Evolutionary conservation across 2,113 vertebrate species (phyloP).

Genomic region (Dicerorhinus sumatrensis): DNA sequence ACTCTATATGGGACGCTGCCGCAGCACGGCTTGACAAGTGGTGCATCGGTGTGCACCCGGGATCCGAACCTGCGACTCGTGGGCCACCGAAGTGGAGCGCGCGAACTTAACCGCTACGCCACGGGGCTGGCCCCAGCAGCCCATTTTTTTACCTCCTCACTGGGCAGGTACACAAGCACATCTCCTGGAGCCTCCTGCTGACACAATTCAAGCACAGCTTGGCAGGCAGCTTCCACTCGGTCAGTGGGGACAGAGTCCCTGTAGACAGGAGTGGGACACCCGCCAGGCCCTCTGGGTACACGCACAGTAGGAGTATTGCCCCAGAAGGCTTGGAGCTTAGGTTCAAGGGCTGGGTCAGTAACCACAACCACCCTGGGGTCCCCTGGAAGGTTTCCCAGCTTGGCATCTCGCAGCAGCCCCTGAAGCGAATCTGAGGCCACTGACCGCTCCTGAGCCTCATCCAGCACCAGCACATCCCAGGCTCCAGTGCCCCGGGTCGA

Average conservation of each 20-base stretch:
- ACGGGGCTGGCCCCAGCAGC: too few relatives aligned
- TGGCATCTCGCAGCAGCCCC: slow-evolving; percentile 92
- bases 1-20: too few relatives aligned
- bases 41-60: too few relatives aligned
- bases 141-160: slow-evolving; percentile 88
- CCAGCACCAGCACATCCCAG: slow-evolving; percentile 93
- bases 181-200: slow-evolving; percentile 87
- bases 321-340: slow-evolving; percentile 88
- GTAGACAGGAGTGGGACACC: slow-evolving; percentile 72
- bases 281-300: slow-evolving; percentile 60
- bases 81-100: too few relatives aligned
- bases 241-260: slow-evolving; percentile 82
- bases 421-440: slow-evolving; percentile 94
- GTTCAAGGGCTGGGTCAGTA: slow-evolving; percentile 87
- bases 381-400: slow-evolving; percentile 49
- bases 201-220: slow-evolving; percentile 91
- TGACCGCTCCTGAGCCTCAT: slow-evolving; percentile 95
- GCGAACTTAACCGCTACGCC: too few relatives aligned
- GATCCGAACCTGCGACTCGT: too few relatives aligned
- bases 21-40: too few relatives aligned
- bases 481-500: slow-evolving; percentile 93
- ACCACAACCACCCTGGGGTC: slow-evolving; percentile 88
- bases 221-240: slow-evolving; percentile 86
- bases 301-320: slow-evolving; percentile 84
- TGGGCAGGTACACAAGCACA: slow-evolving; percentile 90